Conservation (phyloP, 2,888 invertebrate genomes). For the Athalia circularis region DNA sequence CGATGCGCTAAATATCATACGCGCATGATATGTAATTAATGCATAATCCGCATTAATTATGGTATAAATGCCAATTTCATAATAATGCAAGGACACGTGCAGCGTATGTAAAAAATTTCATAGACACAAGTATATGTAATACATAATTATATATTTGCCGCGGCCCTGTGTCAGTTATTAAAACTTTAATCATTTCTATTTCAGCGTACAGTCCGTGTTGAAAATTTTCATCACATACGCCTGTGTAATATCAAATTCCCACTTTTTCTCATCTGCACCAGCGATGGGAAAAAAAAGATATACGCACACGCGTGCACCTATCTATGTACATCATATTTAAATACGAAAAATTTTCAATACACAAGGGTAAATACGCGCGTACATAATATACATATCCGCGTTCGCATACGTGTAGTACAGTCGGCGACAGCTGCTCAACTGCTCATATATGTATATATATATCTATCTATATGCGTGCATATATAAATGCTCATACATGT, state of each 20-base stretch:
- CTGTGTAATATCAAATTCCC: not conserved
- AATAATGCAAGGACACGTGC: not conserved
- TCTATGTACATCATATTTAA: constrained; percentile 29
- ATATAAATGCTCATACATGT: not conserved
- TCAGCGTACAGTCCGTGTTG: constrained; percentile 53
- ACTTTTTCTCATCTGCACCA: not conserved
- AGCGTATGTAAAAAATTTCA: no score
- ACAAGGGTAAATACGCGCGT: constrained; percentile 1
- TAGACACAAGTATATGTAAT: constrained; percentile 31
- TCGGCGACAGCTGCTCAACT: constrained; percentile 26
- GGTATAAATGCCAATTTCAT: no score
- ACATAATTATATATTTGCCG: constrained; percentile 42
- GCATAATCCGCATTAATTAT: no score
- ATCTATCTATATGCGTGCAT: not conserved
- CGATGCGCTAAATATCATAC: no score
- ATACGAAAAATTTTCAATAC: not conserved
- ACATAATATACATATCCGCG: constrained; percentile 28
- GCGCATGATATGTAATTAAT: no score
- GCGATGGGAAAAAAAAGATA: not conserved
- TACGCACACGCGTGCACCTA: constrained; percentile 25
- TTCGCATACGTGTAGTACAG: constrained; percentile 33
- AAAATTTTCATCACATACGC: not conserved
- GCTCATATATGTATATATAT: not conserved
- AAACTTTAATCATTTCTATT: constrained; percentile 68
- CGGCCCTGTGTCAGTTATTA: constrained; percentile 61